Conservation (phyloP, 1,140 invertebrate species). For the Odontomachus brunneus region DNA sequence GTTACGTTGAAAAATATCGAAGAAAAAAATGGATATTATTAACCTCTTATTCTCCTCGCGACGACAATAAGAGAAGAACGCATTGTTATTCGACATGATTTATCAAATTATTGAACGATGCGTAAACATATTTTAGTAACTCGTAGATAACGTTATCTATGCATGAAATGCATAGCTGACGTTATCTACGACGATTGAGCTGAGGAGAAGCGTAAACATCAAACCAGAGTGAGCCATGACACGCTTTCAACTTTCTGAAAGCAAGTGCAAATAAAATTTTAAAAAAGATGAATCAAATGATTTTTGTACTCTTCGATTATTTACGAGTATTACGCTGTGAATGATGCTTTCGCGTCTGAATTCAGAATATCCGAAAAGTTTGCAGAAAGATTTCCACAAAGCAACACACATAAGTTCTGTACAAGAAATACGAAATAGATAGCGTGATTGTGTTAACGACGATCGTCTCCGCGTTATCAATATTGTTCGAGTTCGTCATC, state of each 20-base stretch:
- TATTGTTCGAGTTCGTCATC: too few relatives aligned
- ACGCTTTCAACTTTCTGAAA: constrained; percentile 27
- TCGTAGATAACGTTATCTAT: constrained; percentile 40
- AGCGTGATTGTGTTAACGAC: too few relatives aligned
- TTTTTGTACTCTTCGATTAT: background rate
- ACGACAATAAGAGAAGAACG: constrained; percentile 42
- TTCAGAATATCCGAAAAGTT: too few relatives aligned
- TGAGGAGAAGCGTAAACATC: constrained; percentile 42
- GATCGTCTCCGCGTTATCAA: too few relatives aligned
- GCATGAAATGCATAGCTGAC: background rate
- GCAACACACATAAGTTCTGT: too few relatives aligned
- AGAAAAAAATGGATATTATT: background rate
- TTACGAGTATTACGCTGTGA: background rate
- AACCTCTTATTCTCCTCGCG: background rate
- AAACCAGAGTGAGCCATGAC: constrained; percentile 11
- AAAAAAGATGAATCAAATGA: background rate
- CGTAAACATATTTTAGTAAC: constrained; percentile 28
- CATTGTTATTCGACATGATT: constrained; percentile 9
- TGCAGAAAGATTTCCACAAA: too few relatives aligned
- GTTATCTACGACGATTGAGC: too few relatives aligned
- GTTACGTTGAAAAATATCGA: constrained; percentile 1
- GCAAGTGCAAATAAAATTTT: background rate
- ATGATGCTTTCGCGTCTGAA: too few relatives aligned
- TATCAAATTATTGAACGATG: constrained; percentile 25
- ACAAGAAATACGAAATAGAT: too few relatives aligned